Evolutionary conservation across 2,113 vertebrate genomes (phyloP).

Genomic region (Gopherus evgoodei): DNA sequence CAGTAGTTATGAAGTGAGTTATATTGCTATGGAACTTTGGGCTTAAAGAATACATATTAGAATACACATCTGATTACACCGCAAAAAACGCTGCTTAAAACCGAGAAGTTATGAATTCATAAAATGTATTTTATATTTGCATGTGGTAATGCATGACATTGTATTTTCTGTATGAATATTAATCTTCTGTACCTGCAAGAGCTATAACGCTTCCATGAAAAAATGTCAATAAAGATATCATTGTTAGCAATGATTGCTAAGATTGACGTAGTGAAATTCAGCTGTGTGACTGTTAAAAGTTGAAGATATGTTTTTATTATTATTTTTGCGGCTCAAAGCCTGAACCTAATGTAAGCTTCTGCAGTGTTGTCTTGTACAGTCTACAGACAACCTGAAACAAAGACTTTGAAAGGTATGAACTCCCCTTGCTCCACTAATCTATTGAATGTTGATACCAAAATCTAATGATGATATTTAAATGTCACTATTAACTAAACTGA

Average conservation of each 20-base stretch:
- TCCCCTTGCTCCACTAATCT: too few relatives aligned
- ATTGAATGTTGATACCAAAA: background rate
- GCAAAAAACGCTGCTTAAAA: background rate
- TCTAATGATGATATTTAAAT: background rate
- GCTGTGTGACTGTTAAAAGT: background rate
- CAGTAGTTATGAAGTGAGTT: background rate
- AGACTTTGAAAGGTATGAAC: background rate
- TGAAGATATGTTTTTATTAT: rapidly evolving
- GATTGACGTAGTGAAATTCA: background rate
- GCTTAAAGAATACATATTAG: background rate
- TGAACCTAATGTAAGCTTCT: background rate
- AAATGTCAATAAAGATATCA: background rate
- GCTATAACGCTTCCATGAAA: rapidly evolving
- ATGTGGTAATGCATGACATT: background rate
- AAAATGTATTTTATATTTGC: background rate
- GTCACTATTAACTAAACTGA: background rate
- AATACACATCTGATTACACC: background rate
- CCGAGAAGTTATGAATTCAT: background rate
- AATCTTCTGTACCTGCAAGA: background rate
- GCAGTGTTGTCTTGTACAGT: background rate
- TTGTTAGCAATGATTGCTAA: background rate
- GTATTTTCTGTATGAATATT: background rate
- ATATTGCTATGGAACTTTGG: background rate
- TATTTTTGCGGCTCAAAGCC: background rate
- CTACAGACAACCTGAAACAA: background rate